Evolutionary conservation across 2,888 invertebrate genomes (phyloP).

Genomic region (Pogonocherus hispidulus): DNA sequence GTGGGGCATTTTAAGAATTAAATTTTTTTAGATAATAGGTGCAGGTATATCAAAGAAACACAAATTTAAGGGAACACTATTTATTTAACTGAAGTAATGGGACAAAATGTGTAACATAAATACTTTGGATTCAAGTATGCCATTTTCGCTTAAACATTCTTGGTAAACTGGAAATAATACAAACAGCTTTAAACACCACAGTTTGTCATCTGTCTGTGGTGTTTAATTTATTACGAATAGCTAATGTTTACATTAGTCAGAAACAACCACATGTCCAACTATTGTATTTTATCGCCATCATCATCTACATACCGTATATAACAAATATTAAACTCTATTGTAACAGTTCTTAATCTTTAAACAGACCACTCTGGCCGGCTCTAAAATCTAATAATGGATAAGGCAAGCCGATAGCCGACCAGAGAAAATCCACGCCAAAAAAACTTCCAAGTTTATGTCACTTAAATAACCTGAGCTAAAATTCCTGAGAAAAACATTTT

Average conservation of each 20-base stretch:
- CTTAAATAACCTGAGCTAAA: constrained; percentile 65
- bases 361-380: constrained; percentile 26
- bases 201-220: not conserved
- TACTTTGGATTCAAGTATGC: constrained; percentile 64
- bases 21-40: not conserved
- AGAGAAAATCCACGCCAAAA: constrained; percentile 25
- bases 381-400: constrained; percentile 20
- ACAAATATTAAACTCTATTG: constrained; percentile 47
- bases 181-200: not conserved
- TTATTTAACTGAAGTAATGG: constrained; percentile 69
- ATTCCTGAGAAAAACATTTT: constrained; percentile 67
- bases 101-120: constrained; percentile 62
- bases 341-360: constrained; percentile 42
- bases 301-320: constrained; percentile 54
- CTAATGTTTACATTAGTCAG: constrained; percentile 29
- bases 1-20: too few species aligned
- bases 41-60: constrained; percentile 33
- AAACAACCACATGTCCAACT: constrained; percentile 47
- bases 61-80: constrained; percentile 69
- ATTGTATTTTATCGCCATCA: constrained; percentile 47
- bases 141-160: constrained; percentile 52
- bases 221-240: constrained; percentile 32
- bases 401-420: constrained; percentile 18
- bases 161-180: constrained; percentile 34
- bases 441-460: constrained; percentile 29